Base-by-base conservation (phyloP, 2,888 invertebrate species). In the Tuberolachnus salignus region DNA sequence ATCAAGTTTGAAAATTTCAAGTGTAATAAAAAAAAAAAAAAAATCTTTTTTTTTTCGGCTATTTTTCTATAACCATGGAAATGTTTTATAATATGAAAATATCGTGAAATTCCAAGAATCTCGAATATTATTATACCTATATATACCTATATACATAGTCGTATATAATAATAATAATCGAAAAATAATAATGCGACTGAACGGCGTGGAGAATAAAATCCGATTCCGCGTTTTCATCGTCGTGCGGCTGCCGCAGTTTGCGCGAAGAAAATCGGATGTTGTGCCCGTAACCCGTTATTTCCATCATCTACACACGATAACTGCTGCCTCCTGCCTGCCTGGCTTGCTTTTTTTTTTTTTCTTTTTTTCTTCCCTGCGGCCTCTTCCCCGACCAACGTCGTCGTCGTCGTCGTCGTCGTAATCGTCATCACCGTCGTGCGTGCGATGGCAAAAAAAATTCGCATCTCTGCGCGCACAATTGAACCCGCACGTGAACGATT, bases 231-330 rank as follows among this genome's bases (percentile, higher is more conserved):
- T 78, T 78, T 78, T 67, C 67, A 49, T 49, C 46, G 57, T 34
- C 34, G 6, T 34, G 34, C 34, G 34, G 34, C 34, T 3, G 34
- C 34, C 34, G 34, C 34, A 64, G 75, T 75, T 75, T 23, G 78
- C 78, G 67, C 78, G 67, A 78, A 61, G 78, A 78, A 78, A 78
- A 78, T 78, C 78, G 78, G 78, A 78, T 78, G 78, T 78, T 78
- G 78, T 78, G 78, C 78, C 44, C 57, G 78, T 69, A 61, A 78
- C 78, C 78, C 78, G 78, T 78, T 78, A 78, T 73, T 61, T 73
- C 34, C 61, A 34, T 34, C 34, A 6, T 34, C 34, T n/a, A 34
- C 34, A 42, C 34, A 21, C 61, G 59, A 34, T 61, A 61, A 51
- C 51, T 61, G 21, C 61, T 61, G 42, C 61, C 9, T 14, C 23